These are phyloP conservation scores for Labroides dimidiatus DNA, from an alignment of 2,797 vertebrate genomes.

Conservation along the genomic window DNA sequence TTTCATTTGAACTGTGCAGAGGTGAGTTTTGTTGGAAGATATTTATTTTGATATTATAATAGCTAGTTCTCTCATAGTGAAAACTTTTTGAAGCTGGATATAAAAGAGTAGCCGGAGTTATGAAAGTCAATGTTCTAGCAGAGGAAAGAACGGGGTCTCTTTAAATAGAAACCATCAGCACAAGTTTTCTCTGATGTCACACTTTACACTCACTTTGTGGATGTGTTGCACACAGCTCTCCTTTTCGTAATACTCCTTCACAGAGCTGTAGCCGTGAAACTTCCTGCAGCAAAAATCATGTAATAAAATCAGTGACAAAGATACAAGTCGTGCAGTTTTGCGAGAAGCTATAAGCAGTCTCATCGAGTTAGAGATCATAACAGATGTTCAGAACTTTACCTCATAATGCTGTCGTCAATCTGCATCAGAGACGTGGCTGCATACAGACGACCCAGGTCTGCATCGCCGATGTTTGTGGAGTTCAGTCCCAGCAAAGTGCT, in stretches of 20 bases:
- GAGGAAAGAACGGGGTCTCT: no score
- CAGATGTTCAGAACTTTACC: conserved; percentile 75
- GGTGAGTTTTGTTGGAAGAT: no score
- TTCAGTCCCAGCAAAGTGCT: conserved; percentile 86
- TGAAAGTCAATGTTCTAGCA: no score
- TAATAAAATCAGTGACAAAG: conserved; percentile 1
- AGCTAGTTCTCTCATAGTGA: no score
- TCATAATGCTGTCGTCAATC: conserved; percentile 95
- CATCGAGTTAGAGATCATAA: no score
- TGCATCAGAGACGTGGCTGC: conserved; percentile 94
- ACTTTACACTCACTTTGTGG: conserved; percentile 86
- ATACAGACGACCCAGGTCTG: conserved; percentile 87
- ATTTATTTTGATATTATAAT: no score
- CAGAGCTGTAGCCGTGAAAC: conserved; percentile 90
- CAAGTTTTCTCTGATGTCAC: background rate
- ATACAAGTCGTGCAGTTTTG: background rate
- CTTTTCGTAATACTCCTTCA: conserved; percentile 95
- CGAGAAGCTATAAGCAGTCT: no score
- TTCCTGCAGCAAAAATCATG: conserved; percentile 82
- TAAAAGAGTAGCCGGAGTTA: no score
- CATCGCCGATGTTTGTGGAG: conserved; percentile 84
- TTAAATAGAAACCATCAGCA: no score
- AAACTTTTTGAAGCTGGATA: no score
- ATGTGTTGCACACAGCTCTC: conserved; percentile 95
- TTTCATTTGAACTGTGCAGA: no score